phyloP scores from a whole-genome alignment of 2,797 vertebrate genomes.

The Clarias platycephalus region DNA sequence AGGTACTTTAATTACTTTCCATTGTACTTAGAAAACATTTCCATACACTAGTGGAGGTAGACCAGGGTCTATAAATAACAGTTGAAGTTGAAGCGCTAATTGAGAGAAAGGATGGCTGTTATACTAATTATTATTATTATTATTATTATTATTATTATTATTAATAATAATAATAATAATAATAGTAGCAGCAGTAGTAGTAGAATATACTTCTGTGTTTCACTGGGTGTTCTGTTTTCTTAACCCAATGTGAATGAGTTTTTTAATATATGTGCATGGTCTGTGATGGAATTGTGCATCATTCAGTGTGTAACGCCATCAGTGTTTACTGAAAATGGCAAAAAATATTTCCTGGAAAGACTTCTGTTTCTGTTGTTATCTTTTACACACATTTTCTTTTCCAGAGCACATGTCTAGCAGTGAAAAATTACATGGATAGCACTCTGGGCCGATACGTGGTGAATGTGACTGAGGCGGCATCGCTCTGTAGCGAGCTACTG shows the following conservation, averaged over 20 bases:
- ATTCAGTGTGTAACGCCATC: neutral
- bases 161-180: too few relatives aligned
- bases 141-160: neutral
- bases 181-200: too few relatives aligned
- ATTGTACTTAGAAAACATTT: neutral
- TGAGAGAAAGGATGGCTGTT: neutral
- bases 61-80: neutral
- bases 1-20: neutral
- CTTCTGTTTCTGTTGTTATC: neutral
- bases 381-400: neutral
- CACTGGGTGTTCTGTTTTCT: neutral
- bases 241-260: neutral
- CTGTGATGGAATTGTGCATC: neutral
- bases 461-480: constrained; percentile 82
- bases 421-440: constrained; percentile 81
- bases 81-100: neutral
- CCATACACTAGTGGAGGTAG: neutral
- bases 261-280: neutral
- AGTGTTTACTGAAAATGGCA: neutral
- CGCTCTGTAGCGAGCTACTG: constrained; percentile 79
- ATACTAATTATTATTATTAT: neutral
- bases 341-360: neutral
- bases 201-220: neutral
- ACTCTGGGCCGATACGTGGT: constrained; percentile 84
- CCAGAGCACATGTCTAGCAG: constrained; percentile 78